Evolutionary conservation across 2,797 vertebrate genomes (phyloP).

Genomic region (Gephyroberyx darwinii): DNA sequence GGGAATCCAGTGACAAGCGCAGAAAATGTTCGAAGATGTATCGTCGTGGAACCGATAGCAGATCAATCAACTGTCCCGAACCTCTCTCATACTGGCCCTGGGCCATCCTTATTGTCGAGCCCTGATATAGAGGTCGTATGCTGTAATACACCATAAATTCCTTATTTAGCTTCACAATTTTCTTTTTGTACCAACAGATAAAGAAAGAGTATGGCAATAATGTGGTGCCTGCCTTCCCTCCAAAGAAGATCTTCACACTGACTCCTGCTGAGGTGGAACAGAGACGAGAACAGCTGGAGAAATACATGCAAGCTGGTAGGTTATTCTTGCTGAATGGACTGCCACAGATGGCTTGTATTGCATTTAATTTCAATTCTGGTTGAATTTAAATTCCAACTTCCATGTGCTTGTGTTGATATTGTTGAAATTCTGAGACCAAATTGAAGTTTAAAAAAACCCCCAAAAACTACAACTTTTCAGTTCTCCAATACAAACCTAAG

Average conservation of each 20-base stretch:
- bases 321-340: constrained; percentile 45
- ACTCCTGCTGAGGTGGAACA: constrained; percentile 96
- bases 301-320: constrained; percentile 99
- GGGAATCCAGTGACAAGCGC: too few relatives aligned
- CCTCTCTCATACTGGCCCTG: too few relatives aligned
- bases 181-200: constrained; percentile 80
- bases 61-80: too few relatives aligned
- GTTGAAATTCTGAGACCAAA: constrained; percentile 10
- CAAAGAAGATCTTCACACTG: constrained; percentile 98
- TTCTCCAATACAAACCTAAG: constrained; percentile 44
- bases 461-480: constrained; percentile 10
- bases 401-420: constrained; percentile 26
- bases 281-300: constrained; percentile 95
- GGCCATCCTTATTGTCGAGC: too few relatives aligned
- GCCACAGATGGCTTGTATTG: constrained; percentile 42
- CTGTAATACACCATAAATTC: too few relatives aligned
- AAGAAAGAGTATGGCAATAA: constrained; percentile 96
- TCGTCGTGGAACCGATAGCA: too few relatives aligned
- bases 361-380: constrained; percentile 36
- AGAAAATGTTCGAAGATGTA: too few relatives aligned
- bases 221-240: constrained; percentile 94
- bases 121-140: too few relatives aligned
- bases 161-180: constrained; percentile 1
- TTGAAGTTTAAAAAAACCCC: too few relatives aligned
- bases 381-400: constrained; percentile 15